These are phyloP conservation scores for Zaprionus gabonicus DNA, from an alignment of 1,140 invertebrate genomes.

Conservation along the genomic window DNA sequence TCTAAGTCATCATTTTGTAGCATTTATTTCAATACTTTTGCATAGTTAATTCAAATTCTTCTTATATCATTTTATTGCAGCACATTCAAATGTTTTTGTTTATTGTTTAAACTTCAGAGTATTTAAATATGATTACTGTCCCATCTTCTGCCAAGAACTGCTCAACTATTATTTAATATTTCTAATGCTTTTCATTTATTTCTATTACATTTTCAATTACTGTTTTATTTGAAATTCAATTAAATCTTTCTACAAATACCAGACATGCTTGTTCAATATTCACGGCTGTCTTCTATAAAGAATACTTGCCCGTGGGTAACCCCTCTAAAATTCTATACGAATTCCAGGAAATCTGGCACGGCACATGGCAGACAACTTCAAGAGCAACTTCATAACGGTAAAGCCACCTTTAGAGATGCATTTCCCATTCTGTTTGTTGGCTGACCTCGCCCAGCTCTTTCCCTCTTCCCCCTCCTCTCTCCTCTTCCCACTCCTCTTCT, in stretches of 20 bases:
- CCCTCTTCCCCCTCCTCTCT: neutral
- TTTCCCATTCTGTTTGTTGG: constrained; percentile 3
- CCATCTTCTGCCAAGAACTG: neutral
- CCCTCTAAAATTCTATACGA: neutral
- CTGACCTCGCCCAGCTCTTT: neutral
- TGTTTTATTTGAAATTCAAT: neutral
- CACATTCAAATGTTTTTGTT: too few relatives aligned
- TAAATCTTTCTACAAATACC: neutral
- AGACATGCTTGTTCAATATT: neutral
- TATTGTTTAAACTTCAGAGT: too few relatives aligned
- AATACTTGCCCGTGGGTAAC: neutral
- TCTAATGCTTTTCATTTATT: neutral
- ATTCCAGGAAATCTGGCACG: constrained; percentile 6
- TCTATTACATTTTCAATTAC: neutral
- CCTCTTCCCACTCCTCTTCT: too few relatives aligned
- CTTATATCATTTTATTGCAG: too few relatives aligned
- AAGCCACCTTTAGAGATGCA: constrained; percentile 3
- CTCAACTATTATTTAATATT: neutral
- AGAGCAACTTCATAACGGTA: constrained; percentile 1
- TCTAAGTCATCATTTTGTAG: too few relatives aligned
- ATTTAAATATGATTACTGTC: neutral
- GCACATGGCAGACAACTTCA: neutral
- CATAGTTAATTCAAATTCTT: too few relatives aligned
- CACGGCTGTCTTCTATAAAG: neutral
- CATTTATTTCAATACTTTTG: too few relatives aligned